Conservation (phyloP, 2,113 vertebrate genomes). For the Lota lota region DNA sequence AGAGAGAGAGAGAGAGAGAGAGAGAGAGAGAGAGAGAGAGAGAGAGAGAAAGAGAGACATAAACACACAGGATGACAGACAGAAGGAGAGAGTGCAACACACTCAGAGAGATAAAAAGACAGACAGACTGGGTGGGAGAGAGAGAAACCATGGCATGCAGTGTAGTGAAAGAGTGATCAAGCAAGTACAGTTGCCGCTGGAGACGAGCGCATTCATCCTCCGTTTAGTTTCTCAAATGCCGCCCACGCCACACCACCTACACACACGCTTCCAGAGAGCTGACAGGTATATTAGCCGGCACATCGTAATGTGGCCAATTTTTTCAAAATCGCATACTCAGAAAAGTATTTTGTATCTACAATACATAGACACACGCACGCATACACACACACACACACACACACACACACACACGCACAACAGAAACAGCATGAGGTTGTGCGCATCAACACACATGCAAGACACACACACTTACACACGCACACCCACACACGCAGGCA, state of each 20-base stretch:
- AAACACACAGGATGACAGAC: neutral
- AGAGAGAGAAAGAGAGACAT: neutral
- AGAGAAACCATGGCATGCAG: neutral
- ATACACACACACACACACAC: neutral
- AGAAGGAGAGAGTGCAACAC: neutral
- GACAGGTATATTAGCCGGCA: constrained; percentile 28
- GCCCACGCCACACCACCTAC: neutral
- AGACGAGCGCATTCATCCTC: neutral
- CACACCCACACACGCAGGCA: constrained; percentile 23
- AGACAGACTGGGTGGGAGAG: neutral
- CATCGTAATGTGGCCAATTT: constrained; percentile 15
- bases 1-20: neutral
- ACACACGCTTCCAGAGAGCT: constrained; percentile 15
- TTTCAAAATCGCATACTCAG: constrained; percentile 23
- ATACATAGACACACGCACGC: too few species aligned
- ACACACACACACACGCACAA: too few species aligned
- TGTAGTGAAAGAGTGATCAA: too few species aligned
- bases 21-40: neutral
- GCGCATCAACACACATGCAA: too few species aligned
- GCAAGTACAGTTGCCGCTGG: neutral
- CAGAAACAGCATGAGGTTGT: too few species aligned
- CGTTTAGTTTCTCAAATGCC: constrained; percentile 21
- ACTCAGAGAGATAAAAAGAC: neutral
- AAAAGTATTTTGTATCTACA: constrained; percentile 13
- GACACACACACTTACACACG: too few species aligned